Conservation (phyloP, 2,797 vertebrate genomes). For the Mastacembelus armatus region DNA sequence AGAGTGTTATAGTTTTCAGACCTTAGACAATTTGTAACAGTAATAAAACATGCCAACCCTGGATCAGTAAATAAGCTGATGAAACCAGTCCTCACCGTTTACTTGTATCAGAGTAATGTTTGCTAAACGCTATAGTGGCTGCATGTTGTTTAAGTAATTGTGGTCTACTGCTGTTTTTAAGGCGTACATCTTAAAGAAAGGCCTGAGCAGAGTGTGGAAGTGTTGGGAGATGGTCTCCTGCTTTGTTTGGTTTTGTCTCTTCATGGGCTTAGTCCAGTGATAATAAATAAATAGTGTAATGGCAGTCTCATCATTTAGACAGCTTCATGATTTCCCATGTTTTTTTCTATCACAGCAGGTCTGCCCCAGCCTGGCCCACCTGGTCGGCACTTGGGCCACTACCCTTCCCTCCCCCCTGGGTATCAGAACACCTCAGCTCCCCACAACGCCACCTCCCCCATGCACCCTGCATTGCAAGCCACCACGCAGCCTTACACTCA, state of each 20-base stretch:
- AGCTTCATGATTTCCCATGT: neutral
- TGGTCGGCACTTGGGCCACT: slow-evolving; percentile 87
- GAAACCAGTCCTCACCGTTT: too few species aligned
- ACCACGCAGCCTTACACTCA: slow-evolving; percentile 86
- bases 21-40: too few species aligned
- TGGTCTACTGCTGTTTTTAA: too few species aligned
- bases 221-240: neutral
- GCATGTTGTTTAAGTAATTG: too few species aligned
- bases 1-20: too few species aligned
- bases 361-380: slow-evolving; percentile 82
- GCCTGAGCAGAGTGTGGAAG: neutral
- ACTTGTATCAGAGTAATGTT: too few species aligned
- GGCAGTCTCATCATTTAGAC: neutral
- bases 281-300: neutral
- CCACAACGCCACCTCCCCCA: slow-evolving; percentile 70
- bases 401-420: slow-evolving; percentile 91
- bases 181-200: neutral
- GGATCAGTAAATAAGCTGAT: too few species aligned
- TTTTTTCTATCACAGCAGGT: slow-evolving; percentile 78
- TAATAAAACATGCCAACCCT: too few species aligned
- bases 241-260: neutral
- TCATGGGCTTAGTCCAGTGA: neutral
- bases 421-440: slow-evolving; percentile 87
- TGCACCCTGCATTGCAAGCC: slow-evolving; percentile 81
- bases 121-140: too few species aligned